These are phyloP conservation scores for Saturnia japonica DNA, from an alignment of 2,888 invertebrate species.

Conservation along the genomic window DNA sequence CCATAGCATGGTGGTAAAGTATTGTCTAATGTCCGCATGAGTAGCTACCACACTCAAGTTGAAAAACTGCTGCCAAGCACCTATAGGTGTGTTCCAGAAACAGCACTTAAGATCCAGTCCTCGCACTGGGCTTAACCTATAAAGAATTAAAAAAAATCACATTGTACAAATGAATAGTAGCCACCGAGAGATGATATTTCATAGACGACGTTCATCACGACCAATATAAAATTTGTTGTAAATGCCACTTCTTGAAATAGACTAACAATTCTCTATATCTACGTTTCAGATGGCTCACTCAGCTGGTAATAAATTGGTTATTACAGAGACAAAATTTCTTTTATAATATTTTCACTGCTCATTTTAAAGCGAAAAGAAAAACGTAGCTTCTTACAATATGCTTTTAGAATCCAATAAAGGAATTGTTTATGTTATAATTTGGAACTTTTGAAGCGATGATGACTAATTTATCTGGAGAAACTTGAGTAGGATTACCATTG, in stretches of 20 bases:
- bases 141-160: too few species aligned
- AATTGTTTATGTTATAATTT: neutral
- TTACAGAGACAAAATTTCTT: constrained; percentile 12
- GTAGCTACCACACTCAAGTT: too few species aligned
- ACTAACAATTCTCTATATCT: neutral
- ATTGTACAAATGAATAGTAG: neutral
- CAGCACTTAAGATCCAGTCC: too few species aligned
- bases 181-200: neutral
- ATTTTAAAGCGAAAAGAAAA: neutral
- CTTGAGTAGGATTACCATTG: too few species aligned
- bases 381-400: neutral
- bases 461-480: neutral
- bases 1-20: too few species aligned
- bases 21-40: too few species aligned
- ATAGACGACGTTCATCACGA: neutral
- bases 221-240: neutral
- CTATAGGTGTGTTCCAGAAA: too few species aligned
- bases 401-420: neutral
- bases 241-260: neutral
- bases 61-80: too few species aligned
- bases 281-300: constrained; percentile 9
- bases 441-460: neutral
- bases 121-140: too few species aligned
- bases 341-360: neutral
- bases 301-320: constrained; percentile 13